phyloP scores from a whole-genome alignment of 2,888 invertebrate genomes.

The Mimas tiliae region DNA sequence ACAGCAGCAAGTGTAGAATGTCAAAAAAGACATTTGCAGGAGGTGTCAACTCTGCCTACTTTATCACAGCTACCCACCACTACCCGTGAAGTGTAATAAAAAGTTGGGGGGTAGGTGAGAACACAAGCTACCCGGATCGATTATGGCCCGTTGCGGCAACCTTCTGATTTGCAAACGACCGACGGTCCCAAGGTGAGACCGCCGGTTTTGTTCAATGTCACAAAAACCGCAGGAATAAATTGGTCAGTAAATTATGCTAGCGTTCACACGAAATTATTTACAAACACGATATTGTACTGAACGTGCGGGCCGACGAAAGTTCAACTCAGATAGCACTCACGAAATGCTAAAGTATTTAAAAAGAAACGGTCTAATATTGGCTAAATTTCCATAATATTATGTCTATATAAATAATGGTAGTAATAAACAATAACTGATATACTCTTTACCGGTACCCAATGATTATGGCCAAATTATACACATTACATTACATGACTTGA shows the following conservation, averaged over 20 bases:
- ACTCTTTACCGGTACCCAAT: no score
- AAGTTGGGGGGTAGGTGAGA: slow-evolving; percentile 18
- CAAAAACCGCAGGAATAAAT: slow-evolving; percentile 74
- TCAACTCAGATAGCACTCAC: not conserved
- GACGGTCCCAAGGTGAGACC: slow-evolving; percentile 68
- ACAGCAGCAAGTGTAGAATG: no score
- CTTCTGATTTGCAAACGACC: slow-evolving; percentile 71
- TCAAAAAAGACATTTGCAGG: no score
- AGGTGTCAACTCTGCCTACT: not conserved
- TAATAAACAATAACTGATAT: no score
- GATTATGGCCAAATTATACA: no score
- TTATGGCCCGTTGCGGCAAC: slow-evolving; percentile 59
- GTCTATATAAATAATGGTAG: no score
- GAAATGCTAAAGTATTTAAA: not conserved
- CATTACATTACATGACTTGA: no score
- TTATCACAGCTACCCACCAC: slow-evolving; percentile 14
- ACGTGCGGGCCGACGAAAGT: not conserved
- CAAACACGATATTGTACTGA: slow-evolving; percentile 18
- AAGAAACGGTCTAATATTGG: not conserved
- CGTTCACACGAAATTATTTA: slow-evolving; percentile 21
- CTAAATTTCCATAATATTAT: no score
- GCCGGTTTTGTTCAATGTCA: slow-evolving; percentile 68
- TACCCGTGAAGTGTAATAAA: slow-evolving; percentile 24
- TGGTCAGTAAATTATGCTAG: slow-evolving; percentile 55
- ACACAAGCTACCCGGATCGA: slow-evolving; percentile 53